Conservation (phyloP, 2,113 vertebrate genomes). For the Mirza zaza region DNA sequence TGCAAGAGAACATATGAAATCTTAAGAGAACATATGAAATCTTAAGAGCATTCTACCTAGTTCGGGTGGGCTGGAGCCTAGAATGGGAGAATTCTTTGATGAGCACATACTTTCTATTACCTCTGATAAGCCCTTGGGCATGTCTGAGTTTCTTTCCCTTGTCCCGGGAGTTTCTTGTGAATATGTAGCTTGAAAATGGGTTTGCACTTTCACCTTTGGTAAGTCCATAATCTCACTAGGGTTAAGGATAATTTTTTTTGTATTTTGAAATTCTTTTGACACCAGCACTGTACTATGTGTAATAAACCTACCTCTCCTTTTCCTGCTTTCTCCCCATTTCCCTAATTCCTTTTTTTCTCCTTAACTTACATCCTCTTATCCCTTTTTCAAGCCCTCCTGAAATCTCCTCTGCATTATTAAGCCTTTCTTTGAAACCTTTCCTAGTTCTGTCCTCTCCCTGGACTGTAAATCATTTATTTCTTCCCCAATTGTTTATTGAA, state of each 20-base stretch:
- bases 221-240: not conserved
- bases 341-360: not conserved
- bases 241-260: not conserved
- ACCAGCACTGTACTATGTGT: not conserved
- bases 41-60: not conserved
- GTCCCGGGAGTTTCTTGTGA: not conserved
- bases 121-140: not conserved
- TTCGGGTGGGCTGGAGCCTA: not conserved
- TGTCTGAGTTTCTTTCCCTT: not conserved
- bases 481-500: not conserved
- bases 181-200: not conserved
- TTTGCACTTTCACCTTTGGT: not conserved
- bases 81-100: not conserved
- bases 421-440: not conserved
- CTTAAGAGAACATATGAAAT: not conserved
- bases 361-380: not conserved
- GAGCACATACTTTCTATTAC: not conserved
- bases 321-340: not conserved
- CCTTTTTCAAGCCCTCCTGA: not conserved
- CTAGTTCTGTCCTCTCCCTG: not conserved
- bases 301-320: not conserved
- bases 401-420: not conserved
- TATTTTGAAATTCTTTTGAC: conserved; percentile 9
- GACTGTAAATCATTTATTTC: not conserved
- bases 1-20: not conserved